Evolutionary conservation across 2,888 invertebrate species (phyloP).

Genomic region (Oeneis ivallda): DNA sequence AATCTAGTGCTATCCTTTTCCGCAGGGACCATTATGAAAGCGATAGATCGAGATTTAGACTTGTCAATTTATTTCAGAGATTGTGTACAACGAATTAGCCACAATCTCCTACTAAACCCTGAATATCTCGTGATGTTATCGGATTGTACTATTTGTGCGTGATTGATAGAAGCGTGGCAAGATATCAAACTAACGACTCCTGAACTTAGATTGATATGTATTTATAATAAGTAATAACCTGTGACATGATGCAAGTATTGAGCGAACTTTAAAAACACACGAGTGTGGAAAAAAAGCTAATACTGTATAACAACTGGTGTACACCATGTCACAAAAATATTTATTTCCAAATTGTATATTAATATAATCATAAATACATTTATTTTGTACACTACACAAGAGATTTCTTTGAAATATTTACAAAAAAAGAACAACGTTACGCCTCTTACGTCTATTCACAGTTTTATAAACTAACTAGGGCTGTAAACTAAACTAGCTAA

Average conservation of each 20-base stretch:
- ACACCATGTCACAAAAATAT: conserved; percentile 80
- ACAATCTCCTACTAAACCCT: conserved; percentile 37
- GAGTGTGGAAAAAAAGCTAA: conserved; percentile 65
- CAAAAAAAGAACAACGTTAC: conserved; percentile 70
- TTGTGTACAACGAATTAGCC: too few species aligned
- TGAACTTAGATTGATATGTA: conserved; percentile 68
- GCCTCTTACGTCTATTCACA: conserved; percentile 68
- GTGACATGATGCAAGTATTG: conserved; percentile 74
- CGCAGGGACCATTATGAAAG: too few species aligned
- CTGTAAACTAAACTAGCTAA: conserved; percentile 60
- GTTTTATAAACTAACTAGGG: conserved; percentile 59
- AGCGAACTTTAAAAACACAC: conserved; percentile 60
- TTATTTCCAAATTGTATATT: conserved; percentile 68
- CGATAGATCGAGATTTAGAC: too few species aligned
- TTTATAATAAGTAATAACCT: conserved; percentile 43
- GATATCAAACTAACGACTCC: conserved; percentile 36
- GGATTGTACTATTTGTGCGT: conserved; percentile 59
- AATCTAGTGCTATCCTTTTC: too few species aligned
- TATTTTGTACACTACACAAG: conserved; percentile 76
- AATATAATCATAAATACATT: conserved; percentile 70
- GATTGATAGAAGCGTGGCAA: conserved; percentile 42
- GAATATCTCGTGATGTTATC: conserved; percentile 43
- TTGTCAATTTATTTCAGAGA: too few species aligned
- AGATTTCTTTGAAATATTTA: conserved; percentile 72
- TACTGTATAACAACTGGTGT: conserved; percentile 53